phyloP scores from a whole-genome alignment of 2,113 vertebrate genomes.

The Atlantisia rogersi region DNA sequence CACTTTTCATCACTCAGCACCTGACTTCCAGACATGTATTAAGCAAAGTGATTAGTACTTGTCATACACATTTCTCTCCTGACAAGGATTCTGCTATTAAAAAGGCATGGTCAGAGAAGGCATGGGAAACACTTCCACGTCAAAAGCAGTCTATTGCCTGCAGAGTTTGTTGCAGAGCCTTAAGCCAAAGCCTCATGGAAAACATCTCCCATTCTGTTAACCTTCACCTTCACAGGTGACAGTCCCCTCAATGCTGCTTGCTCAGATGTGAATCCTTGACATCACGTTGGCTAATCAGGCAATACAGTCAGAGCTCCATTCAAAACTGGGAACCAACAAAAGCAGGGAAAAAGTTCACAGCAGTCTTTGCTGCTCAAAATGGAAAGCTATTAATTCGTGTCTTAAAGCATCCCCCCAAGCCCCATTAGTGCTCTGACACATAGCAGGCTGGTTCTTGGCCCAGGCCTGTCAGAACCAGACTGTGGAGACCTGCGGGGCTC shows the following conservation, averaged over 20 bases:
- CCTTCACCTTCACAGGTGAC: background rate
- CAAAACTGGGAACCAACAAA: background rate
- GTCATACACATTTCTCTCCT: background rate
- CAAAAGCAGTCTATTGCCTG: background rate
- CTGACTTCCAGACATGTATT: background rate
- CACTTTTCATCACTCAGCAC: background rate
- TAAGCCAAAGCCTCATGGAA: background rate
- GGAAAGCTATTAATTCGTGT: background rate
- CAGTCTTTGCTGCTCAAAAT: slow-evolving; percentile 15
- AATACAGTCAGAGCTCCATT: background rate
- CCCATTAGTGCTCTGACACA: background rate
- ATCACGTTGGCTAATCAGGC: background rate
- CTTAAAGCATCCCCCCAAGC: slow-evolving; percentile 25
- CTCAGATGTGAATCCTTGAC: background rate
- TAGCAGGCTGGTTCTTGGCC: background rate
- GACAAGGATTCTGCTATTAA: background rate
- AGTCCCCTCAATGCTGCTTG: background rate
- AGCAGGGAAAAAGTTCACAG: background rate
- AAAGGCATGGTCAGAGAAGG: background rate
- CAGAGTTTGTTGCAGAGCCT: background rate
- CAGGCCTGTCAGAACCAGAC: background rate
- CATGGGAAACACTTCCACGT: background rate
- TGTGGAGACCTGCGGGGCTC: background rate
- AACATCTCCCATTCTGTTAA: background rate
- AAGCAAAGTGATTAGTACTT: background rate